Evolutionary conservation across 2,888 invertebrate species (phyloP), one percentile per base, ranked within the genome.

Genomic region (Tiliacea citrago): DNA sequence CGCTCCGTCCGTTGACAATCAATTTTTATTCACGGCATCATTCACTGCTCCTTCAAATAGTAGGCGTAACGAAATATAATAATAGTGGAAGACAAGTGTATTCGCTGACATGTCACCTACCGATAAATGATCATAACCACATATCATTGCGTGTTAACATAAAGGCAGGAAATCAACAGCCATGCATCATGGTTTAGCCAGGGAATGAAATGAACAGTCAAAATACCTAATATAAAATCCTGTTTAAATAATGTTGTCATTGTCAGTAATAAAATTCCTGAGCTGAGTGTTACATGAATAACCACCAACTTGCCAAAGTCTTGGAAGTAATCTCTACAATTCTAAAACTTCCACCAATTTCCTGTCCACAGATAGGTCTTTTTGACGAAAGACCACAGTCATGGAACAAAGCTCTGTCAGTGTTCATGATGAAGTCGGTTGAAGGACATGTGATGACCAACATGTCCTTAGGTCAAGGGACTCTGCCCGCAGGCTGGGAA

Each of bases 401-500:
- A 85, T 97, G 97, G 97, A 90, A 91, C 84, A 90, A 92, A 75
- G 93, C 96, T 35, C 85, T 96, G 81, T 93, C 90, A 74, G 91
- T 91, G 57, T 96, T 91, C 80, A 83, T 90, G 0, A 84, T 96
- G 10, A 90, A 90, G 21, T 91, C 95, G 12, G 91, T 91, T 0
- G 93, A 93, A 55, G 97, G 97, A 8, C 93, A 95, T 87, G 92
- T 97, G 68, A 88, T 95, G 65, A 97, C 97, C 9, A 94, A 95
- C 79, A 92, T 97, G 45, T 95, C 97, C 13, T 95, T 97, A 10
- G 97, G 97, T 0, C 95, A 96, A 21, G 93, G 97, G 0, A 90
- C 94, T 74, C 92, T 97, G 72, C 97, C 97, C 0, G 97, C 95
- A 0, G 97, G 97, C 35, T 98, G 98, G 98, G 89, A 93, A 58